phyloP scores from a whole-genome alignment of 2,113 vertebrate genomes.

The Zosterops borbonicus region DNA sequence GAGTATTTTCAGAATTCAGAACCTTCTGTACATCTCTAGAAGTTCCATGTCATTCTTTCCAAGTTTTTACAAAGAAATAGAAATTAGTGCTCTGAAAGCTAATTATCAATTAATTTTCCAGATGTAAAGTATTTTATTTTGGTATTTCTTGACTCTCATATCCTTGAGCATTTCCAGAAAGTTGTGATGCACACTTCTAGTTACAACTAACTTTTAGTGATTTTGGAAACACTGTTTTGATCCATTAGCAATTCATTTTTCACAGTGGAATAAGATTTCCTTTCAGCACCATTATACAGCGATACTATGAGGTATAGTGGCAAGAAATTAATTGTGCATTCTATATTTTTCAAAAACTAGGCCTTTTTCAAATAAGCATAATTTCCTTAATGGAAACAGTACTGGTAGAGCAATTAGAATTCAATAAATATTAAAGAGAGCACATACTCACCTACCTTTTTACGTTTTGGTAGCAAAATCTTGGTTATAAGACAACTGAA shows the following conservation, averaged over 20 bases:
- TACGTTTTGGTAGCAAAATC: not conserved
- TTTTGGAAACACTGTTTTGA: not conserved
- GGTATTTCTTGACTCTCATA: not conserved
- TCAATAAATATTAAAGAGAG: not conserved
- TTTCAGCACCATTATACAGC: not conserved
- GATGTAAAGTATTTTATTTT: not conserved
- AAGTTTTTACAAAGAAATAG: not conserved
- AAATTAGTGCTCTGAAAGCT: not conserved
- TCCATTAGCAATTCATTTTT: not conserved
- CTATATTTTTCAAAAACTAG: not conserved
- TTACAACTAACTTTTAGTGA: not conserved
- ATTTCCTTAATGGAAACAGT: not conserved
- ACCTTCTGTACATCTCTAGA: not conserved
- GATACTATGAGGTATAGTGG: not conserved
- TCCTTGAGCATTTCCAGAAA: not conserved
- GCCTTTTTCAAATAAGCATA: not conserved
- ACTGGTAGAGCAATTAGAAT: not conserved
- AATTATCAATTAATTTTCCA: not conserved
- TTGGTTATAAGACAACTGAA: not conserved
- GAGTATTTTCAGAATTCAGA: not conserved
- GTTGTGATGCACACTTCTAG: not conserved
- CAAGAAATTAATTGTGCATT: not conserved
- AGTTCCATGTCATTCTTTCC: not conserved
- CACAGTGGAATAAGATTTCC: not conserved
- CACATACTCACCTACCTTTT: not conserved